Conservation (phyloP, 2,797 vertebrate genomes). For the Microctenopoma steveboyesi region DNA sequence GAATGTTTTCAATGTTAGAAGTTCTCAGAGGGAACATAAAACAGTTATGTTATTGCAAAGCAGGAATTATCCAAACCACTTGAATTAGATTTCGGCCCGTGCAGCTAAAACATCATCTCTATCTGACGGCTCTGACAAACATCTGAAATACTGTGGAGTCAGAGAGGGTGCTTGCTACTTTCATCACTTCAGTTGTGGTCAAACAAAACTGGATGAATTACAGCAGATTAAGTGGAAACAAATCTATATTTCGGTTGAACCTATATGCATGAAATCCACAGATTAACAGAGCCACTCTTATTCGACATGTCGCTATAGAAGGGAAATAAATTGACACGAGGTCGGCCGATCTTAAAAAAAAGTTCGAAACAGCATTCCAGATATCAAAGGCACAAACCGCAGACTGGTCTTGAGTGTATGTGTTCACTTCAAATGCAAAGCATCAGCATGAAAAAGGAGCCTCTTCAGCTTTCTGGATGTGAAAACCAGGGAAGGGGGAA, state of each 20-base stretch:
- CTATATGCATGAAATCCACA: slow-evolving; percentile 31
- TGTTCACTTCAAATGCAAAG: slow-evolving; percentile 75
- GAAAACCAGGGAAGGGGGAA: slow-evolving; percentile 62
- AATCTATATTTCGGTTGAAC: slow-evolving; percentile 31
- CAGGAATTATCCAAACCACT: slow-evolving; percentile 52
- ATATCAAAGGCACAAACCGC: slow-evolving; percentile 76
- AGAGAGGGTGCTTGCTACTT: slow-evolving; percentile 17
- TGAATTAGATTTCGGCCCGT: slow-evolving; percentile 39
- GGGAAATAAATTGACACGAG: slow-evolving; percentile 59
- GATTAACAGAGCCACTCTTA: slow-evolving; percentile 53
- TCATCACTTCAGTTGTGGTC: slow-evolving; percentile 23
- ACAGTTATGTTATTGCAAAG: slow-evolving; percentile 50
- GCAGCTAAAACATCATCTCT: slow-evolving; percentile 21
- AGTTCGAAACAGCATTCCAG: slow-evolving; percentile 76
- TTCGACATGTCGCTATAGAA: slow-evolving; percentile 50
- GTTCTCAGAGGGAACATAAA: slow-evolving; percentile 51
- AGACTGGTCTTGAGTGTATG: slow-evolving; percentile 66
- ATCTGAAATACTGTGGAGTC: slow-evolving; percentile 12
- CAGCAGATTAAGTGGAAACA: slow-evolving; percentile 39
- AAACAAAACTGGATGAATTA: slow-evolving; percentile 23
- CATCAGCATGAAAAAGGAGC: slow-evolving; percentile 68
- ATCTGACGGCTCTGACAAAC: slow-evolving; percentile 48
- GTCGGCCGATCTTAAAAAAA: slow-evolving; percentile 62
- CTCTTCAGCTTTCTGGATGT: slow-evolving; percentile 69
- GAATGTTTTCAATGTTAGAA: slow-evolving; percentile 38